Evolutionary conservation across 2,113 vertebrate genomes (phyloP), one percentile per base, ranked within the genome.

Genomic region (Potamarius usumacintae): DNA sequence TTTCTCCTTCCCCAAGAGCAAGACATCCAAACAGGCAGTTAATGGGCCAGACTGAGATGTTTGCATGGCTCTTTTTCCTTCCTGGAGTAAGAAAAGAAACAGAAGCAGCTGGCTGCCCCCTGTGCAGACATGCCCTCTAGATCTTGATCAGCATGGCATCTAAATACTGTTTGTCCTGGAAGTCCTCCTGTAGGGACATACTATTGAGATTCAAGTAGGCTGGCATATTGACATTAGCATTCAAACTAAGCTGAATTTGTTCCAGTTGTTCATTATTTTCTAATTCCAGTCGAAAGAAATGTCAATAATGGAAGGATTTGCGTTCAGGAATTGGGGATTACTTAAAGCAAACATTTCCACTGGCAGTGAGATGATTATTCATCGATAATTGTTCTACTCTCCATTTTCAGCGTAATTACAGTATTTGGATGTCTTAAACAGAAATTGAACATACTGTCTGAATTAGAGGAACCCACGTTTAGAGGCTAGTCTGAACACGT

Each of bases 1-100:
- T 93, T 87, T 86, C 92, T 87, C 83, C 90, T 86, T 82, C 74
- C 60, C 55, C 22, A 90, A 89, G 89, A 91, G 60, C 34, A 52
- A 72, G 71, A 86, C 25, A 72, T 50, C 74, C 80, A 83, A 65
- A 83, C 80, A 83, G 82, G 55, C 58, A 85, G 71, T 62, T 77
- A 84, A 85, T 77, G n/a, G 81, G 79, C 20, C 63, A 57, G 50
- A 63, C n/a, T 67, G 53, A 63, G 82, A 79, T 89, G 85, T 89
- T 86, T 83, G 65, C 30, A 63, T 79, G 80, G 48, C 27, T 63
- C 58, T 65, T 72, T 67, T 89, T 83, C 81, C n/a, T 74, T 55
- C 65, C 80, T 22, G 27, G 27, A 65, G 60, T 27, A 57, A 80
- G 50, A 83, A 76, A 62, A 69, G 80, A 52, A 86, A 88, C n/a